phyloP scores from a whole-genome alignment of 2,797 vertebrate species.

The Sphenopsis melanotis region DNA sequence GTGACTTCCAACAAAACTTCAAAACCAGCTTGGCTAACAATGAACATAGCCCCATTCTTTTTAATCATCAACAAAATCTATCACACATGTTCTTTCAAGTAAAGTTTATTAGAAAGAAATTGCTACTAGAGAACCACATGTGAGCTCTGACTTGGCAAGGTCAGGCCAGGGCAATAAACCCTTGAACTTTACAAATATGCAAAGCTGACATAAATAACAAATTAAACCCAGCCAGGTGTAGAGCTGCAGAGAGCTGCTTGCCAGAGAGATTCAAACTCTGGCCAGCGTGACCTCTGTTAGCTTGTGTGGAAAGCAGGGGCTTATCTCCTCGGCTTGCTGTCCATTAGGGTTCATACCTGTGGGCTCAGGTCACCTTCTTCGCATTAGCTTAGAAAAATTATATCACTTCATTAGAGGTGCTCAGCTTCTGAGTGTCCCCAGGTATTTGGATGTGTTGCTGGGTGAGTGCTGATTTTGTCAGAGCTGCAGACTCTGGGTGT shows the following conservation, averaged over 20 bases:
- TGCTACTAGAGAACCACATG: constrained; percentile 83
- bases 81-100: constrained; percentile 83
- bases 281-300: constrained; percentile 67
- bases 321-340: constrained; percentile 65
- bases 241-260: constrained; percentile 63
- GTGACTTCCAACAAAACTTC: constrained; percentile 78
- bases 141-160: constrained; percentile 82
- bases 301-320: constrained; percentile 66
- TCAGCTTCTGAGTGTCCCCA: constrained; percentile 14
- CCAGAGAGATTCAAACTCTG: constrained; percentile 63
- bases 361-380: constrained; percentile 55
- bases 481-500: not conserved
- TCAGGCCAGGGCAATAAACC: constrained; percentile 84
- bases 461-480: not conserved
- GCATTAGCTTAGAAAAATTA: constrained; percentile 62
- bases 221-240: constrained; percentile 83
- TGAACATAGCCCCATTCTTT: constrained; percentile 77
- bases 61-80: constrained; percentile 83
- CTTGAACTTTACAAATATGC: constrained; percentile 86
- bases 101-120: constrained; percentile 84
- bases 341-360: constrained; percentile 60
- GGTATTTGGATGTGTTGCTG: not conserved
- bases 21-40: constrained; percentile 76
- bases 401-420: constrained; percentile 28
- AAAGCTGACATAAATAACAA: constrained; percentile 87